Base-by-base conservation (phyloP, 1,140 invertebrate species). In the Scaptomyza graminum region DNA sequence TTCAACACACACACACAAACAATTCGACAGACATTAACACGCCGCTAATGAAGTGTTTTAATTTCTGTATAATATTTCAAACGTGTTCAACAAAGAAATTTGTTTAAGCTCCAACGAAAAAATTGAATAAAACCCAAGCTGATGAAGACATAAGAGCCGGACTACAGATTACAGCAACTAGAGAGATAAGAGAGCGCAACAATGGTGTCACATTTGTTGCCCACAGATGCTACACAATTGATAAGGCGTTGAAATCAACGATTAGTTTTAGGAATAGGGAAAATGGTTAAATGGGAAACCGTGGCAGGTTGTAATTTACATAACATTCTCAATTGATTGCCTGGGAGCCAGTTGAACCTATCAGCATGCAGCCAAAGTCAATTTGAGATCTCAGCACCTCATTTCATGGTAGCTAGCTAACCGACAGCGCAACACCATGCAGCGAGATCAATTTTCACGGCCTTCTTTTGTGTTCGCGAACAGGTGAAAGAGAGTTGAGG, bases 311-410 rank as follows among this genome's bases (percentile, higher is more conserved):
- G 31, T 34, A 63, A 87, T 87, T 82, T 88, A 68, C 82, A 85
- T 85, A 85, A 74, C 73, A 78, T 84, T 72, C 66, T 62, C 83
- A 87, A 85, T 87, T 81, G 61, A 52, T n/a, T 46, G 56, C 12
- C 41, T 66, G 77, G 68, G 31, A 67, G 69, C 63, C 44, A 51
- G 66, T 64, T 2, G 31, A 87, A 87, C 70, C 74, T 87, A 85
- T 74, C 81, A 77, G 77, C 81, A 69, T 81, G 74, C 52, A 71
- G 83, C 71, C 75, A 64, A 50, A 63, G 67, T 78, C 78, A 74
- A 82, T 82, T 87, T 87, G 49, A 66, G 65, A 82, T 82, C 82
- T 87, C 82, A 88, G 82, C 82, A 87, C 82, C 82, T 82, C 63
- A 74, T 87, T 82, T 82, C 41, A 66, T 34, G 82, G 69, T 65